Base-by-base conservation (phyloP, 2,888 invertebrate species). In the Oligia latruncula region DNA sequence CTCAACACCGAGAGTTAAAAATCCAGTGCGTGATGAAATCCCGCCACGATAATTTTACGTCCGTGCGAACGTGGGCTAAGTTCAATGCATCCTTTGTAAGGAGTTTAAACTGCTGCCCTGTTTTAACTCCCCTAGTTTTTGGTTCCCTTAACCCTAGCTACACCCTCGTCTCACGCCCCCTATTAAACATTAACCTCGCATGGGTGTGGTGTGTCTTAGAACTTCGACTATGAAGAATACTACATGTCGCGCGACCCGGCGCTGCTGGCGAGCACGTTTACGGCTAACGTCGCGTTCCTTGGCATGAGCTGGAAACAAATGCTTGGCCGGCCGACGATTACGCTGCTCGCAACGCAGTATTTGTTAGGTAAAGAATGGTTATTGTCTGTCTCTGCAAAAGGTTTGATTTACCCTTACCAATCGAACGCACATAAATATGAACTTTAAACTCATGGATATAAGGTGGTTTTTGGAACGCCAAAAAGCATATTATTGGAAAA, bases 271-370 rank as follows among this genome's bases (percentile, higher is more conserved):
- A 99, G 99, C 97, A 99, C 98, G 95, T 98, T 99, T 96, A 98
- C 98, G 94, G 98, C 98, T 92, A 99, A 99, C 97, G 98, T 99
- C 95, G 98, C 99, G 91, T 99, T 99, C 97, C 98, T 99, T 95
- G 98, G 99, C 96, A 98, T 98, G 97, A 99, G 98, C 97, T 99
- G 99, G 99, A 98, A 98, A 95, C 98, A 98, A 96, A 99, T 99
- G 98, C 98, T 99, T 95, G 99, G 99, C 93, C 98, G 99, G 92
- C 99, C 99, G 88, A 98, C 99, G 91, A 98, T 99, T 96, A 98
- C 99, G 90, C 97, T 99, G 96, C 98, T 98, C 96, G 98, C 98
- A 94, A 98, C 98, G 95, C 98, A 98, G 96, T 98, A 98, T 97
- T 97, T 98, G 97, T 97, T 98, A 98, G 98, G 98, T 98, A 98